Evolutionary conservation across 2,797 vertebrate species (phyloP), one percentile per base, ranked within the genome.

Genomic region (Typhlichthys subterraneus): DNA sequence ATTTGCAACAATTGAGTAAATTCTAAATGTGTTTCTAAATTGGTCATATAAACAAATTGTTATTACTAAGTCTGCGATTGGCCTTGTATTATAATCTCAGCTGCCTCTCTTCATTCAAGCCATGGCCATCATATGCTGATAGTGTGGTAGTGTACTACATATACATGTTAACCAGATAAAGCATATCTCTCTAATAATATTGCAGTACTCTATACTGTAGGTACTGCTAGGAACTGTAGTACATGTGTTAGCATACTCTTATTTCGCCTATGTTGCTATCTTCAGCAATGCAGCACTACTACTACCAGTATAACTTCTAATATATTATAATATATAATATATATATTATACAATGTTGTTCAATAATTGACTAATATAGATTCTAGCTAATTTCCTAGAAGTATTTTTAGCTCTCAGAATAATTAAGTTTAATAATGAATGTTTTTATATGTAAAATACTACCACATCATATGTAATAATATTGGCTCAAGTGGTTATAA

Each of bases 111-210:
- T 75, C 70, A 80, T 72, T 67, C 84, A 85, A 81, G 84, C 85
- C 86, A 77, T 77, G 67, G 81, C 17, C 17, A 17, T 79, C 75
- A 77, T 63, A 56, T 67, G 77, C 72, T 72, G 76, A 61, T 85
- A 85, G 85, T 80, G 82, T 4, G 76, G 59, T 73, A 83, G 82
- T 76, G 68, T 75, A 80, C 77, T 80, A 83, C 82, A 89, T 29
- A 29, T 29, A 29, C 23, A 29, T 4, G 4, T 29, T 29, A 4
- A 29, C 23, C 23, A 29, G 23, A 29, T 4, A 29, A 29, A 29
- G 4, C 23, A 29, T 29, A 29, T 29, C 23, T 29, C 4, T 29
- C 23, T 29, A 29, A 29, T 29, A 29, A 29, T 29, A 29, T 29
- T 29, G 23, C 23, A 29, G 23, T 29, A 29, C 23, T 29, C 4